Percentiles rank a stretch among this genome's conserved stretches.
phyloP scores from a whole-genome alignment of 2,888 invertebrate species.

The Fragum sueziense region DNA sequence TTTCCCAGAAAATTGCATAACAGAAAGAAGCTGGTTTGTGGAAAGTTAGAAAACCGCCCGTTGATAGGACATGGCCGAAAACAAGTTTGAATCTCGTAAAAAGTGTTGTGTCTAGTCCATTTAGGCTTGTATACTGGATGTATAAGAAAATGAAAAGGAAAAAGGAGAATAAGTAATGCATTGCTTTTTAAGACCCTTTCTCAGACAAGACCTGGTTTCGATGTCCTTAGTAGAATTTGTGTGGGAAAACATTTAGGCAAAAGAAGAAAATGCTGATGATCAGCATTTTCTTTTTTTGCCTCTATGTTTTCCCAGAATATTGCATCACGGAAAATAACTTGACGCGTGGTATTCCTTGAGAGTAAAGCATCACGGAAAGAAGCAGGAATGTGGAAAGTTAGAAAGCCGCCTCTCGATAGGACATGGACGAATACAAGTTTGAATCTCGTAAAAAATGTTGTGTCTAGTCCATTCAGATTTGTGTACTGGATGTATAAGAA shows the following conservation, averaged over 20 bases:
- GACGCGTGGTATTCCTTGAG: conserved; percentile 13
- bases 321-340: too few relatives aligned
- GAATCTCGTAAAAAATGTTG: background rate
- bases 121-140: background rate
- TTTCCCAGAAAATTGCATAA: too few relatives aligned
- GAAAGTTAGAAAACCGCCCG: background rate
- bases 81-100: background rate
- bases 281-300: too few relatives aligned
- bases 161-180: too few relatives aligned
- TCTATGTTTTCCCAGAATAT: too few relatives aligned
- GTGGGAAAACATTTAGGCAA: too few relatives aligned
- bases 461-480: conserved; percentile 1
- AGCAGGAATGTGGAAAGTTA: conserved; percentile 8
- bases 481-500: conserved; percentile 4
- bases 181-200: too few relatives aligned
- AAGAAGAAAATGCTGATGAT: too few relatives aligned
- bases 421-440: conserved; percentile 5
- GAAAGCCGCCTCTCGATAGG: background rate
- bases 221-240: too few relatives aligned
- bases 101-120: background rate
- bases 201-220: too few relatives aligned
- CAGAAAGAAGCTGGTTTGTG: conserved; percentile 5
- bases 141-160: background rate
- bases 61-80: background rate
- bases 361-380: background rate